Conservation (phyloP, 2,888 invertebrate genomes). For the Chrysomela aeneicollis region DNA sequence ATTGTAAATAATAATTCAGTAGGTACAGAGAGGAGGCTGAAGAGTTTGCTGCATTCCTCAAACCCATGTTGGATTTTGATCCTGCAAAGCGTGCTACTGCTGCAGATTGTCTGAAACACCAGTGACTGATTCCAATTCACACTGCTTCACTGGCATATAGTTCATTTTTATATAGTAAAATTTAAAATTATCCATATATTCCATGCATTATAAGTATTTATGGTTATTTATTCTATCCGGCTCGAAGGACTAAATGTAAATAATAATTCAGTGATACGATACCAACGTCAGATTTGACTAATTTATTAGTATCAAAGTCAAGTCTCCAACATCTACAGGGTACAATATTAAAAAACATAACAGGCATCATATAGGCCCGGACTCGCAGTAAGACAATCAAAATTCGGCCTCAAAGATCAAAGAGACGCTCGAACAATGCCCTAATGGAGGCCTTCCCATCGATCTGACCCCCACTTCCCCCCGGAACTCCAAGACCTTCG, state of each 20-base stretch:
- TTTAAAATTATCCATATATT: constrained; percentile 38
- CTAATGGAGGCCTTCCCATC: not conserved
- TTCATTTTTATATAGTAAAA: constrained; percentile 46
- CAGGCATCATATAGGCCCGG: no score
- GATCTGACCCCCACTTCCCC: constrained; percentile 14
- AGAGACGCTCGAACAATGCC: not conserved
- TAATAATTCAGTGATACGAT: no score
- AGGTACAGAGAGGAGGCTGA: constrained; percentile 76
- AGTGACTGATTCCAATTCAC: constrained; percentile 63
- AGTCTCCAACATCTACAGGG: no score
- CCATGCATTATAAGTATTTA: constrained; percentile 38
- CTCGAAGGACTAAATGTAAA: no score
- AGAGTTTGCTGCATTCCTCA: constrained; percentile 92
- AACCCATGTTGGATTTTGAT: constrained; percentile 97
- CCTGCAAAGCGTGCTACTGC: constrained; percentile 93
- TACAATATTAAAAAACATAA: no score
- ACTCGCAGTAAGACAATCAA: no score
- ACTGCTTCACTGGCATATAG: constrained; percentile 45
- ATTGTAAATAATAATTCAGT: no score
- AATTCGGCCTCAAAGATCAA: no score
- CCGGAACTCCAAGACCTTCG: constrained; percentile 27
- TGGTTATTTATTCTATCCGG: no score
- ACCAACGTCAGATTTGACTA: no score
- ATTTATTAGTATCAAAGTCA: no score
- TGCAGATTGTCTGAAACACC: constrained; percentile 91